Conservation (phyloP, 2,888 invertebrate species). For the Flexamia atlantica region DNA sequence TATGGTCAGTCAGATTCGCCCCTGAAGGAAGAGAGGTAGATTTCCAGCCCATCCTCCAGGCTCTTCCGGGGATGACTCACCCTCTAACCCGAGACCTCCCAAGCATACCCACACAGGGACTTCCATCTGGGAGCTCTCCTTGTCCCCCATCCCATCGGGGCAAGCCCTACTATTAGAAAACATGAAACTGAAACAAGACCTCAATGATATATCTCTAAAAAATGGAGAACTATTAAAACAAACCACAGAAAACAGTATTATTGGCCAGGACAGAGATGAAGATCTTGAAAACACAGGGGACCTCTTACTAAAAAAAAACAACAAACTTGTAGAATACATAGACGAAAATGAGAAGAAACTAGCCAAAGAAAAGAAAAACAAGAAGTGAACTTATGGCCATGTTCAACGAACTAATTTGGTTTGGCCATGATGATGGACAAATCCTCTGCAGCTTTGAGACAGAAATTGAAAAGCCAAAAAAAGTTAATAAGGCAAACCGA, state of each 20-base stretch:
- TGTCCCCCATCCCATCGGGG: no score
- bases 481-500: not conserved
- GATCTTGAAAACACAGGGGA: conserved; percentile 30
- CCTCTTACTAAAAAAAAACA: conserved; percentile 5
- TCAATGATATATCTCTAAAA: conserved; percentile 9
- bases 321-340: conserved; percentile 14
- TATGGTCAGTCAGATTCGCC: no score
- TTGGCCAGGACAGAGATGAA: conserved; percentile 21
- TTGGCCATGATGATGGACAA: conserved; percentile 1
- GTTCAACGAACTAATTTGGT: conserved; percentile 1
- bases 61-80: no score
- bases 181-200: conserved; percentile 19
- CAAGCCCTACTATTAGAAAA: conserved; percentile 12
- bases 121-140: no score
- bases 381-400: conserved; percentile 23
- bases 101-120: no score
- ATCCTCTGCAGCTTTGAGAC: not conserved
- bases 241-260: conserved; percentile 7
- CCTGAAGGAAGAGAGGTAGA: no score
- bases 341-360: conserved; percentile 30
- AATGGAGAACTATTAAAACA: conserved; percentile 39
- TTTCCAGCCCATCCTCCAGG: no score
- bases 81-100: no score
- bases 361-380: conserved; percentile 12
- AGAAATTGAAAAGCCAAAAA: conserved; percentile 14